Evolutionary conservation across 2,113 vertebrate genomes (phyloP).

Genomic region (Salvelinus fontinalis): DNA sequence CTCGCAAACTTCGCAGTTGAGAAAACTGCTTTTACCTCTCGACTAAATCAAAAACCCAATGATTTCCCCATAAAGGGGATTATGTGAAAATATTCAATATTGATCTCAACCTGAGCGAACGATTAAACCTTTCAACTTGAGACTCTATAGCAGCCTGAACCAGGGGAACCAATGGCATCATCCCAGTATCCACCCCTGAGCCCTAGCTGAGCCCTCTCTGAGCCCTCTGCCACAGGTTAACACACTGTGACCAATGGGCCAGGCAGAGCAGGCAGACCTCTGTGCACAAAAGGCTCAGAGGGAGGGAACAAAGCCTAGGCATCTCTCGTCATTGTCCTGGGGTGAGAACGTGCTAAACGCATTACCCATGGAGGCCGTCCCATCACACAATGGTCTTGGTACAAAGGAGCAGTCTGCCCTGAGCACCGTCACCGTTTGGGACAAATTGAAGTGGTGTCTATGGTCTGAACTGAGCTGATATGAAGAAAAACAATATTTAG

Average conservation of each 20-base stretch:
- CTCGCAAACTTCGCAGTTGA: slow-evolving; percentile 19
- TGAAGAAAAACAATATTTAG: slow-evolving; percentile 14
- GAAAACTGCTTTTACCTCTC: too few species aligned
- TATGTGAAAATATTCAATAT: slow-evolving; percentile 62
- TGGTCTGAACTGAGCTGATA: neutral
- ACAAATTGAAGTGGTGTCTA: slow-evolving; percentile 30
- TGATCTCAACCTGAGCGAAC: slow-evolving; percentile 49
- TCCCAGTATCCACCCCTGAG: neutral
- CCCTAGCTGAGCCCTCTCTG: neutral
- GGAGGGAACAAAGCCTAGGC: slow-evolving; percentile 14
- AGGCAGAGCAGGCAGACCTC: slow-evolving; percentile 7
- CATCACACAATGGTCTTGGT: slow-evolving; percentile 23
- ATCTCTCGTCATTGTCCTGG: slow-evolving; percentile 11
- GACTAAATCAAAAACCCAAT: too few species aligned
- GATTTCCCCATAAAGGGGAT: slow-evolving; percentile 22
- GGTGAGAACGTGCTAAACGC: slow-evolving; percentile 23
- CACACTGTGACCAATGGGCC: slow-evolving; percentile 17
- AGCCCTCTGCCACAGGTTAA: slow-evolving; percentile 6
- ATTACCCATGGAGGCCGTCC: slow-evolving; percentile 13
- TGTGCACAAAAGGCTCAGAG: slow-evolving; percentile 20
- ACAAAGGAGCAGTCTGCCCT: slow-evolving; percentile 12
- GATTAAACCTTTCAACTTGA: slow-evolving; percentile 40
- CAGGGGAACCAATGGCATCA: slow-evolving; percentile 4
- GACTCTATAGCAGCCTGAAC: neutral
- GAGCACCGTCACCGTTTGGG: slow-evolving; percentile 25